Evolutionary conservation across 2,888 invertebrate species (phyloP), one percentile per base, ranked within the genome.

Genomic region (Eretmocerus hayati): DNA sequence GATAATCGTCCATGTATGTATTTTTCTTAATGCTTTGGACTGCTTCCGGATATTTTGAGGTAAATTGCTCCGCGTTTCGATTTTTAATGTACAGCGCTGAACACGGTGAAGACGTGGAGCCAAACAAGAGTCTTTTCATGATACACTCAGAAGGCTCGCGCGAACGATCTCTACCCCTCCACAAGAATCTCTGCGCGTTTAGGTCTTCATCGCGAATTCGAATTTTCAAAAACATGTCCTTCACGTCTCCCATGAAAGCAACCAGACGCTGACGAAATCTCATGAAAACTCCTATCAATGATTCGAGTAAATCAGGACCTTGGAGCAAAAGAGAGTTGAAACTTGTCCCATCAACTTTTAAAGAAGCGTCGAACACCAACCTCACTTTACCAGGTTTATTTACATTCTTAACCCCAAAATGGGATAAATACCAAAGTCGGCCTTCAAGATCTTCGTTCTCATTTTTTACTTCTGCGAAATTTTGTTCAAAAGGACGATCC

Each of bases 61-160:
- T 30, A 36, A 48, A 53, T 15, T 43, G 46, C 13, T 39, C n/a
- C 0, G 61, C 59, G 35, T 62, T 59, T 5, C 19, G 15, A 42
- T 58, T 58, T 45, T 59, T 58, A 2, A 61, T 51, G 36, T 59
- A 55, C 6, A 56, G 43, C 1, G 62, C 65, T 13, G 55, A 18
- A 15, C 36, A 36, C 11, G 36, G 36, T 4, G 36, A 36, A 5
- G 36, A 36, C 6, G 15, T 36, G 4, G 4, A 15, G 3, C 36
- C 36, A 19, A 36, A 36, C 4, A 36, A 15, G 9, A 36, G 4
- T 3, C 16, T 18, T 3, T 11, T 18, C 36, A 36, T 36, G 3
- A 4, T 3, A 6, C 16, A 36, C 18, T 36, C 36, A 11, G 3
- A 4, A 4, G 16, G 40, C 5, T 23, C 8, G 8, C 11, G 15